Percentiles rank a stretch among this genome's conserved stretches.
These are phyloP conservation scores for Syrista parreyssii DNA, from an alignment of 2,888 invertebrate genomes.

Conservation along the genomic window DNA sequence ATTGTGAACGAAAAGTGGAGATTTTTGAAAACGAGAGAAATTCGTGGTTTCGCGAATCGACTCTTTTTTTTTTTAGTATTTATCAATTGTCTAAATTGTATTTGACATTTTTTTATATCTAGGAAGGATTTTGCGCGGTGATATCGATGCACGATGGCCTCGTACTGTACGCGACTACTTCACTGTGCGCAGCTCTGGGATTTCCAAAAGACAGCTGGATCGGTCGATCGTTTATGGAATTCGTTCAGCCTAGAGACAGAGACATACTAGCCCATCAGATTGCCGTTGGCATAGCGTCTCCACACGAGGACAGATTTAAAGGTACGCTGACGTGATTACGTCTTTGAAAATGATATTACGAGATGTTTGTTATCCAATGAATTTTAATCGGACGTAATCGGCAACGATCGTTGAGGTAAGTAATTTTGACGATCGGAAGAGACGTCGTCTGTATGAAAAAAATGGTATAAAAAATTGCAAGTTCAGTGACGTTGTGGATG, in stretches of 20 bases:
- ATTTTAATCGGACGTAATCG: neutral
- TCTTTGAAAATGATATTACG: neutral
- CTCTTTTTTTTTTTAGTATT: neutral
- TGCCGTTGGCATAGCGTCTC: conserved; percentile 73
- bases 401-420: neutral
- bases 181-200: conserved; percentile 77
- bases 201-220: conserved; percentile 88
- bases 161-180: conserved; percentile 80
- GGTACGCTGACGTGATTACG: conserved; percentile 31
- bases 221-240: conserved; percentile 87
- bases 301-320: conserved; percentile 67
- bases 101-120: conserved; percentile 33
- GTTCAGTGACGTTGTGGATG: neutral
- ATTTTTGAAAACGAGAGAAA: neutral
- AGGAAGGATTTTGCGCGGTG: conserved; percentile 83
- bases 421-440: neutral
- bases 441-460: neutral
- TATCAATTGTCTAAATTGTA: neutral
- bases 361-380: neutral
- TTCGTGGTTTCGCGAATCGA: neutral
- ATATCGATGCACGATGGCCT: conserved; percentile 88
- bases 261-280: conserved; percentile 82
- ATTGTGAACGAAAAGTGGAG: too few species aligned
- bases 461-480: neutral
- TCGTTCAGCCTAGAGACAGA: conserved; percentile 82